Percentiles rank a stretch among this genome's conserved stretches.
Conservation (phyloP, 2,888 invertebrate genomes). For the Eurois occulta region DNA sequence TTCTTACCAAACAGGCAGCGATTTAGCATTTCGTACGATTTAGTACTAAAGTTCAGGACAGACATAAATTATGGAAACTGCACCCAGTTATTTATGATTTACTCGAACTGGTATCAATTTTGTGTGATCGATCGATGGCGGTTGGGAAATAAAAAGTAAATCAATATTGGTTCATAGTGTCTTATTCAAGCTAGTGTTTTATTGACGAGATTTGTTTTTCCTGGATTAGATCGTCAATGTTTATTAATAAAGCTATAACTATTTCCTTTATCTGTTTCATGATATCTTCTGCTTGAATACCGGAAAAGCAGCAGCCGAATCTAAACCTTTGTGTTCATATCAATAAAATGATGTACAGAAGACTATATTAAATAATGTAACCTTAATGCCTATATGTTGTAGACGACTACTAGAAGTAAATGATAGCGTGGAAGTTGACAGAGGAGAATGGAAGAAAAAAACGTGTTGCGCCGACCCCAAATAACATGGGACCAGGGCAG, state of each 20-base stretch:
- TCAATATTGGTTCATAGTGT: not conserved
- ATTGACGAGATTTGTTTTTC: not conserved
- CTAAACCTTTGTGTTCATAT: not conserved
- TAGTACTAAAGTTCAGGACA: slow-evolving; percentile 79
- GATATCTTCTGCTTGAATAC: not conserved
- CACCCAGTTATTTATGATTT: slow-evolving; percentile 75
- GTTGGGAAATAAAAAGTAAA: slow-evolving; percentile 17
- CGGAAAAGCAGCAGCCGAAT: not conserved
- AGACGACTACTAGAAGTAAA: no score
- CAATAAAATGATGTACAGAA: not conserved
- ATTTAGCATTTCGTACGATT: slow-evolving; percentile 77
- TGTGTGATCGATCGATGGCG: slow-evolving; percentile 13
- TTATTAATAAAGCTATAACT: not conserved
- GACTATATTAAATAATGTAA: not conserved
- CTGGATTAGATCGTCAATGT: not conserved
- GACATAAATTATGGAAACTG: slow-evolving; percentile 77
- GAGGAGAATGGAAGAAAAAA: no score
- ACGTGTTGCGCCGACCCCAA: no score
- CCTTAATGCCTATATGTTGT: not conserved
- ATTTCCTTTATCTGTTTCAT: not conserved
- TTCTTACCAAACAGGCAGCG: slow-evolving; percentile 74
- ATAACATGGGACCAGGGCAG: no score
- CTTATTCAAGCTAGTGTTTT: not conserved
- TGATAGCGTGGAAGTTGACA: no score
- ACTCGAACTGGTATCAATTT: slow-evolving; percentile 53